Evolutionary conservation across 2,113 vertebrate species (phyloP), one percentile per base, ranked within the genome.

Genomic region (Panurus biarmicus): DNA sequence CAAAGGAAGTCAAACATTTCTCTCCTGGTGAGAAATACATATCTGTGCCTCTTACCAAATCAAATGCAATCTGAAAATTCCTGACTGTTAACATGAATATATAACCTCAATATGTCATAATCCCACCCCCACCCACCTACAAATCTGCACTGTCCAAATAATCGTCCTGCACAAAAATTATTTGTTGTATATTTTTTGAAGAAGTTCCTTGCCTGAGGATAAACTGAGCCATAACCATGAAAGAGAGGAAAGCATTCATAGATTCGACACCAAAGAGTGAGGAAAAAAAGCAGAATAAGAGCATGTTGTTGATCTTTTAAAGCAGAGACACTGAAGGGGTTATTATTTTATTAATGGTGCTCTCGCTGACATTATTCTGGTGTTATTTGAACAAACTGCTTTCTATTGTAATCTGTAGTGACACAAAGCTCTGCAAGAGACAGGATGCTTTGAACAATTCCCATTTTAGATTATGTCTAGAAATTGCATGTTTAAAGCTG

Each of bases 301-400:
- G 8, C 10, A 57, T 60, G 25, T 25, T 78, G 47, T 26, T 91
- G 44, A 48, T 92, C 21, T 77, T 96, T 78, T 72, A 87, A 90
- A 76, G 28, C 10, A 90, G 80, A 73, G 58, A 92, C 14, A 80
- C 17, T 56, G 58, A 91, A 81, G 44, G 14, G 65, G 65, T 86
- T 94, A 93, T 94, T 95, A 90, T 94, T 95, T 93, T 95, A 93
- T 95, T 97, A 95, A 87, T 85, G 36, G 48, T 82, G 31, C 31
- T 90, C 74, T 93, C 73, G 84, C 79, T 89, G 67, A 50, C 67
- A 75, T 67, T 56, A 60, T 93, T 93, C 73, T 93, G 38, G 53
- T 75, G 76, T 69, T 93, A 93, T 75, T 94, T 83, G 86, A 95
- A 94, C 75, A 94, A 95, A 94, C 57, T 90, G 58, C 26, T 61